Percentiles rank a stretch among this genome's conserved stretches.
phyloP scores from a whole-genome alignment of 1,140 invertebrate species.

The Wiebesia pumilae region DNA sequence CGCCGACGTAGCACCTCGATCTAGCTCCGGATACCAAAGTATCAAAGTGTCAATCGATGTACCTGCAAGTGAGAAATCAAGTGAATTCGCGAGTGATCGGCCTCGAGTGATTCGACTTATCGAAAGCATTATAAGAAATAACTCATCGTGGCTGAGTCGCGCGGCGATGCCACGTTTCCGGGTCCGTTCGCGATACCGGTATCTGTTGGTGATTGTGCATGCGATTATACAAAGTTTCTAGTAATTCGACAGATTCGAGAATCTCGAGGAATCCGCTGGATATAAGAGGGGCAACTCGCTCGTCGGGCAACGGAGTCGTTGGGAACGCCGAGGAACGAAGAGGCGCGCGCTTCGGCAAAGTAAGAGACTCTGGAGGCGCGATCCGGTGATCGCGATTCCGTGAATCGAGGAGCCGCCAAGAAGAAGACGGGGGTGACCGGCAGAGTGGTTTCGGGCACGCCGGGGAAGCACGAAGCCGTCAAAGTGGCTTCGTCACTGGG shows the following conservation, averaged over 20 bases:
- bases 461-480: conserved; percentile 59
- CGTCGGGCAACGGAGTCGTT: too few species aligned
- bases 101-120: conserved; percentile 35
- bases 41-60: conserved; percentile 48
- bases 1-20: conserved; percentile 53
- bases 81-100: conserved; percentile 44
- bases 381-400: conserved; percentile 34
- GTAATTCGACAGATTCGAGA: not conserved
- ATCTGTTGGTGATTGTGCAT: conserved; percentile 34
- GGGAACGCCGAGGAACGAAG: too few species aligned
- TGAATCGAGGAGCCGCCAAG: conserved; percentile 2
- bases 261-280: not conserved
- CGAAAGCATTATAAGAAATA: not conserved
- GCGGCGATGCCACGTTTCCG: conserved; percentile 60
- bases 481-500: conserved; percentile 77
- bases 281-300: not conserved
- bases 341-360: not conserved
- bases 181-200: conserved; percentile 49
- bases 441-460: conserved; percentile 67
- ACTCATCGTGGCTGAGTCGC: conserved; percentile 26
- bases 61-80: conserved; percentile 40
- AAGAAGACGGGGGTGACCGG: conserved; percentile 24
- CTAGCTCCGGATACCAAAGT: conserved; percentile 52
- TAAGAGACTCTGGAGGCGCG: conserved; percentile 52
- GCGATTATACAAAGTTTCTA: conserved; percentile 5